These are phyloP conservation scores for Strigops habroptila DNA, from an alignment of 2,113 vertebrate species.

Conservation along the genomic window DNA sequence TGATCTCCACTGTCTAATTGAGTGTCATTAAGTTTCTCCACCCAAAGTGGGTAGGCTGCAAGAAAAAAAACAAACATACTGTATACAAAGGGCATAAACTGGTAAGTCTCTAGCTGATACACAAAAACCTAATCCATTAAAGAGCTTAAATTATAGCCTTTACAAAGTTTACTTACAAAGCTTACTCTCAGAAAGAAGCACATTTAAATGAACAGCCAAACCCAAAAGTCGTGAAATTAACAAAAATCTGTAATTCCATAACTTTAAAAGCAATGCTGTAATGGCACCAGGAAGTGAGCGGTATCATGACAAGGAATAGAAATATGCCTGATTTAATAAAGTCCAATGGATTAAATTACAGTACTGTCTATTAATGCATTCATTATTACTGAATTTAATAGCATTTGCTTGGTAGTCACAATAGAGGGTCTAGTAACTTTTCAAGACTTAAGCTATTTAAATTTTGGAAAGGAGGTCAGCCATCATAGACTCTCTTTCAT, in stretches of 20 bases:
- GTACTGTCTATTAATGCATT: neutral
- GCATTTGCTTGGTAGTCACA: neutral
- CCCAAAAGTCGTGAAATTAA: neutral
- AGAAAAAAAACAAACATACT: neutral
- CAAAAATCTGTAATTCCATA: neutral
- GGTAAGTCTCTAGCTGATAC: neutral
- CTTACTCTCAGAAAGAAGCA: neutral
- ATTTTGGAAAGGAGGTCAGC: neutral
- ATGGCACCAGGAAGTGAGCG: neutral
- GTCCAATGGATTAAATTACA: neutral
- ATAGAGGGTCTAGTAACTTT: neutral
- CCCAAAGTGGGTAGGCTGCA: slow-evolving; percentile 91
- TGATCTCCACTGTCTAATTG: slow-evolving; percentile 91
- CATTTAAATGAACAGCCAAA: neutral
- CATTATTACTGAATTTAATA: neutral
- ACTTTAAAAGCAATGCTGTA: neutral
- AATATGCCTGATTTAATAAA: neutral
- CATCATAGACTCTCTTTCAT: neutral
- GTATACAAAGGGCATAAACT: neutral
- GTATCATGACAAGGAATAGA: neutral
- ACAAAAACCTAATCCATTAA: neutral
- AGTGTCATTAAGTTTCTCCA: slow-evolving; percentile 92
- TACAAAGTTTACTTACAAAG: neutral
- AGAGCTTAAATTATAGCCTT: neutral
- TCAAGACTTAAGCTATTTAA: neutral